Evolutionary conservation across 2,888 invertebrate genomes (phyloP), one percentile per base, ranked within the genome.

Genomic region (Andricus curvator): DNA sequence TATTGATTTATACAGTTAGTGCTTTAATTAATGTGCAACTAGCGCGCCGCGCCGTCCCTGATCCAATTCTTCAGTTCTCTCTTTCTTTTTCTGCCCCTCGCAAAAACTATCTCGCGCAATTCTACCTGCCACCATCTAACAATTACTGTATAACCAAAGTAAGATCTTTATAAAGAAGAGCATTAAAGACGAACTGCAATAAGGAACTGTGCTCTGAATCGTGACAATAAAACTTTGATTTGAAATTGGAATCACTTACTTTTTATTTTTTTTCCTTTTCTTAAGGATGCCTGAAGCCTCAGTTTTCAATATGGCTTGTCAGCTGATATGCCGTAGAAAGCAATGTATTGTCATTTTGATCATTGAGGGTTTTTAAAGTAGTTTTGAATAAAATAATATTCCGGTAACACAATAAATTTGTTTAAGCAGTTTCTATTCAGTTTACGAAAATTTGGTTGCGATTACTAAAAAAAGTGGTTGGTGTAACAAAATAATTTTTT

Each of bases 131-230:
- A 74, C 74, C 56, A 74, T 74, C 56, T 56, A 74, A 33, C 33
- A 74, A 74, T 74, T 74, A 56, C 74, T 56, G 33, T 51, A 56
- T 56, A 74, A 74, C 33, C 33, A 51, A 74, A 51, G 29, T 74
- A 51, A 74, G 74, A 74, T 74, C 74, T 74, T 74, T 74, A 74
- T 74, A 74, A 74, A 56, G 56, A 74, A 70, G 29, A 51, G 33
- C 4, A 56, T 56, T 74, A 74, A 56, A 56, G n/a, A 51, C 51
- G 13, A 56, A 11, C n/a, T 56, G 70, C 70, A 56, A n/a, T 70
- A 74, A 74, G n/a, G 56, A 74, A 74, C 56, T 74, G n/a, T n/a
- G 33, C 56, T 74, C 56, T 33, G 56, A 74, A 74, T 74, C 33
- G n/a, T 33, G 56, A 33, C 56, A 56, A 56, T 56, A 56, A 20